Base-by-base conservation (phyloP, 2,888 invertebrate species). In the Euproctis similis region DNA sequence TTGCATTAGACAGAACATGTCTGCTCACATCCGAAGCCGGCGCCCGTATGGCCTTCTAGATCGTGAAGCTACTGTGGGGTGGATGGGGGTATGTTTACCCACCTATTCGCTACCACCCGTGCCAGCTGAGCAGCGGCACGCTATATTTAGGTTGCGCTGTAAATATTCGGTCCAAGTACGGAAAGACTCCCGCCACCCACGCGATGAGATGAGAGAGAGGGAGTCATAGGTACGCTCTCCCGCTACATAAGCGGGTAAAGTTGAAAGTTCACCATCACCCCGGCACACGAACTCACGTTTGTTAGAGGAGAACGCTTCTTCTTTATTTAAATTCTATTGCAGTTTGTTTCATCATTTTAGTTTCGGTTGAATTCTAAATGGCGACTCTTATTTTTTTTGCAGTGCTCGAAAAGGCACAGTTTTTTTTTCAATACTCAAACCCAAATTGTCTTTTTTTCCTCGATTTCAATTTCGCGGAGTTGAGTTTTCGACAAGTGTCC, bases 71-170 rank as follows among this genome's bases (percentile, higher is more conserved):
- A 42, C 43, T 24, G 44, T 39, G 55, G 53, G 54, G n/a, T n/a
- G 26, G 53, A 42, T 38, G 51, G 68, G 67, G 68, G 67, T 53
- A 63, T 75, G 74, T 81, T 78, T 80, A 76, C 71, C 77, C 75
- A 62, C 74, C 72, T 53, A 58, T 61, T 63, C 48, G 42, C 53
- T 53, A 49, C 60, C 61, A 26, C 43, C 59, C 67, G 76, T 73
- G 63, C 82, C 82, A 84, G 82, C 81, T 82, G 82, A 81, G 81
- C 81, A 71, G 66, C 66, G 77, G 68, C 70, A 75, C 78, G 80
- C 82, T 84, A 82, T 84, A 84, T 84, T 81, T 82, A 84, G 82
- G 78, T 78, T 81, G 78, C 72, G 81, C 81, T 81, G 81, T 84
- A 84, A 84, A 82, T 82, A 82, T 75, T 74, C 80, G 71, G 71